These are phyloP conservation scores for Pseudopipra pipra DNA, from an alignment of 2,113 vertebrate genomes.

Conservation along the genomic window DNA sequence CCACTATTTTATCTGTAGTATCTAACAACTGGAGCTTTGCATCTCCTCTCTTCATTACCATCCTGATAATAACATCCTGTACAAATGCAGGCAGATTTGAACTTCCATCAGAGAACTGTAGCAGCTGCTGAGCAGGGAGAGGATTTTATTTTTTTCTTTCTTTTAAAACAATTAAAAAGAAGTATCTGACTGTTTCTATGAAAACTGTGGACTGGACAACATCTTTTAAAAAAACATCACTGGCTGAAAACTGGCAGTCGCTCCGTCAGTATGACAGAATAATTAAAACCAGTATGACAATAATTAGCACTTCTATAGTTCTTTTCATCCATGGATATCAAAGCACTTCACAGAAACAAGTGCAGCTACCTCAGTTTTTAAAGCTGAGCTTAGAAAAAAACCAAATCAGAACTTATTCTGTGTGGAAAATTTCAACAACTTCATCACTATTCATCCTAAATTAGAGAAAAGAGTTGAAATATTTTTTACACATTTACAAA, in stretches of 20 bases:
- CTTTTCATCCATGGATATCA: constrained; percentile 67
- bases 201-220: constrained; percentile 22
- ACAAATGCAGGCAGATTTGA: constrained; percentile 1
- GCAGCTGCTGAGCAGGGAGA: background rate
- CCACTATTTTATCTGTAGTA: background rate
- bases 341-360: constrained; percentile 61
- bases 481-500: background rate
- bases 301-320: constrained; percentile 67
- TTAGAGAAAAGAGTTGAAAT: background rate
- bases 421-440: constrained; percentile 47
- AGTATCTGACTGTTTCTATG: background rate
- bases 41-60: background rate
- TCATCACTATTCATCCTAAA: constrained; percentile 1
- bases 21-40: background rate
- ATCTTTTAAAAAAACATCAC: constrained; percentile 1
- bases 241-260: constrained; percentile 34
- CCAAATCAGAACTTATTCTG: background rate
- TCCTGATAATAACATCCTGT: background rate
- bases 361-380: constrained; percentile 59
- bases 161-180: constrained; percentile 28
- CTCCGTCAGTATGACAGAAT: constrained; percentile 39
- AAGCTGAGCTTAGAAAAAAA: constrained; percentile 12
- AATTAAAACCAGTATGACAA: constrained; percentile 65
- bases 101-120: background rate
- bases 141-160: background rate